phyloP scores from a whole-genome alignment of 2,113 vertebrate genomes.

The Cyanocitta stelleri region DNA sequence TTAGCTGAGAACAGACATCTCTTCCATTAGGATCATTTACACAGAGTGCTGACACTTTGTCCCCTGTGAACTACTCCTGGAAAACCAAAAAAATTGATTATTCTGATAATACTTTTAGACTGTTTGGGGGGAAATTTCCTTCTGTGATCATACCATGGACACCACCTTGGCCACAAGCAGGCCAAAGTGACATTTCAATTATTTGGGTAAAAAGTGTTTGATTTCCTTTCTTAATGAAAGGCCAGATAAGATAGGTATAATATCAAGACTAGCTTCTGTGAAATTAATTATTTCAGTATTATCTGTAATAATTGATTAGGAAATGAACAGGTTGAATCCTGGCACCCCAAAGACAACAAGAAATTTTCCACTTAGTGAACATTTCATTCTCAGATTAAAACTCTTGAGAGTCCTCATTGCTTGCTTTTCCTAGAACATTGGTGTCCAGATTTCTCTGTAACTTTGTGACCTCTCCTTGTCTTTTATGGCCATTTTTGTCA shows the following conservation, averaged over 20 bases:
- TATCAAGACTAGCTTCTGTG: neutral
- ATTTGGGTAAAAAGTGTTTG: neutral
- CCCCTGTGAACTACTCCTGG: neutral
- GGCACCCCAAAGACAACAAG: neutral
- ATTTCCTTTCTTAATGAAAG: neutral
- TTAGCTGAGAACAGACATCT: neutral
- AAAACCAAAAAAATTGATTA: neutral
- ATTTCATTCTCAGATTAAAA: neutral
- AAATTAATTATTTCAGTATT: neutral
- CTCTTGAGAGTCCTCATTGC: fast-evolving
- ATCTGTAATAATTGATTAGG: neutral
- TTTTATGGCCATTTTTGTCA: neutral
- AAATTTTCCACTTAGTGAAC: neutral
- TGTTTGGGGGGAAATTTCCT: neutral
- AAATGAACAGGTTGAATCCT: neutral
- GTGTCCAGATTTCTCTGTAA: neutral
- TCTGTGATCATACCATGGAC: neutral
- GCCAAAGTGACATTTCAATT: neutral
- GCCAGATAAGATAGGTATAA: neutral
- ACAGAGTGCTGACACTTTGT: neutral
- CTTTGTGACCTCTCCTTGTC: neutral
- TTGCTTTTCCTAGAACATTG: neutral
- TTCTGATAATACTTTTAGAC: neutral
- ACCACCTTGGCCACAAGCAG: neutral
- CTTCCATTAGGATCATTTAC: neutral